These are phyloP conservation scores for Chloroclystis v-ata DNA, from an alignment of 2,888 invertebrate genomes.

Conservation along the genomic window DNA sequence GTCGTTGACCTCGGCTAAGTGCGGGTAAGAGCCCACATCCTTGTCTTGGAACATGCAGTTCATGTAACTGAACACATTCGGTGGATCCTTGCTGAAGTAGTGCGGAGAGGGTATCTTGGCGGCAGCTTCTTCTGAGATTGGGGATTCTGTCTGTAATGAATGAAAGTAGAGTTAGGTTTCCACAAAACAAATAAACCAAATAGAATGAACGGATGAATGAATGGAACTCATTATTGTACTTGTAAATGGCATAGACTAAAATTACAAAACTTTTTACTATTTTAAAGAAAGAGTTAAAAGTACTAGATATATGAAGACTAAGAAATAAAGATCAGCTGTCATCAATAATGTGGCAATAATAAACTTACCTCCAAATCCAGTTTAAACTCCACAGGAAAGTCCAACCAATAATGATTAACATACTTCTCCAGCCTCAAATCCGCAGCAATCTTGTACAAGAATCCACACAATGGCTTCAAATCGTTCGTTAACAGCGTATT, in stretches of 20 bases:
- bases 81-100: constrained; percentile 80
- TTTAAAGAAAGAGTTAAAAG: too few species aligned
- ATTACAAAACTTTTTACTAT: too few species aligned
- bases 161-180: not conserved
- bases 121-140: constrained; percentile 77
- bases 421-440: constrained; percentile 86
- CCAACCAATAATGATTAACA: constrained; percentile 89
- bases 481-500: constrained; percentile 84
- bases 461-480: constrained; percentile 81
- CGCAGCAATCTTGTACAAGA: constrained; percentile 85
- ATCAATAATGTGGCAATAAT: too few species aligned
- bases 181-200: too few species aligned
- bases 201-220: too few species aligned
- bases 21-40: constrained; percentile 81
- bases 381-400: constrained; percentile 83
- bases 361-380: constrained; percentile 47
- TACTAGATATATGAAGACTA: too few species aligned
- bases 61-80: constrained; percentile 85
- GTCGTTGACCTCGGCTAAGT: constrained; percentile 84
- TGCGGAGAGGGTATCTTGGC: constrained; percentile 79
- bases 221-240: too few species aligned
- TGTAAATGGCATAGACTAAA: too few species aligned
- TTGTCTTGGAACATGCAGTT: constrained; percentile 79
- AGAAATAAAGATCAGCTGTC: not conserved
- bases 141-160: constrained; percentile 47